phyloP scores from a whole-genome alignment of 2,113 vertebrate genomes.

The Cyphomyrus plagiostoma region DNA sequence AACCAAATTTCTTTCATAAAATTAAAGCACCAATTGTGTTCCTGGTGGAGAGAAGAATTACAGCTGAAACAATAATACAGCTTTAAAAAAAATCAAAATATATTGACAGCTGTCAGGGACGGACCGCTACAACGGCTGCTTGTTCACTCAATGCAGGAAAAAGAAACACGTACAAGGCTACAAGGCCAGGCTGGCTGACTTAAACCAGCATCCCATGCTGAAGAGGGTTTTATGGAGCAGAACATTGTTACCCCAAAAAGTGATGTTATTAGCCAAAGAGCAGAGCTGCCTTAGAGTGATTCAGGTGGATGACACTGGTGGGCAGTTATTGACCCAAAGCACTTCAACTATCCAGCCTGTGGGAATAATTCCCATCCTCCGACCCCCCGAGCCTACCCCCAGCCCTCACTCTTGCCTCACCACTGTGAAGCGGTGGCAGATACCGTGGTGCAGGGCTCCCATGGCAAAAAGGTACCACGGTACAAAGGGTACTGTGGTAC shows the following conservation, averaged over 20 bases:
- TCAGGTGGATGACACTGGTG: not conserved
- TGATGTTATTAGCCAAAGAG: not conserved
- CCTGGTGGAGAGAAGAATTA: not conserved
- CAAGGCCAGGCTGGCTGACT: not conserved
- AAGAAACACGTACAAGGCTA: not conserved
- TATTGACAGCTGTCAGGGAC: not conserved
- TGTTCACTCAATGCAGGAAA: no score
- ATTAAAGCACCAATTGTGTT: constrained; percentile 6
- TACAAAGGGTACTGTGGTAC: not conserved
- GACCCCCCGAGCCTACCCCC: not conserved
- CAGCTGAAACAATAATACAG: not conserved
- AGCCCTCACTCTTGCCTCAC: not conserved
- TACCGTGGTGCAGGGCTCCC: not conserved
- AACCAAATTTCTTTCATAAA: not conserved
- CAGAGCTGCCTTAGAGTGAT: not conserved
- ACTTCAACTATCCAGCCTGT: not conserved
- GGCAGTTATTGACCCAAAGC: not conserved
- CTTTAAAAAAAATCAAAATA: not conserved
- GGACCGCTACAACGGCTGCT: not conserved
- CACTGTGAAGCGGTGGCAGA: not conserved
- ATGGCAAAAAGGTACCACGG: not conserved
- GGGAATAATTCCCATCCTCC: not conserved
- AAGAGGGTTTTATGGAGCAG: not conserved
- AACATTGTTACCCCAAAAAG: not conserved
- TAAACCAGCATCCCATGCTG: not conserved